Percentiles rank a stretch among this genome's conserved stretches.
These are phyloP conservation scores for Ctenicera cuprea DNA, from an alignment of 2,888 invertebrate species.

Conservation along the genomic window DNA sequence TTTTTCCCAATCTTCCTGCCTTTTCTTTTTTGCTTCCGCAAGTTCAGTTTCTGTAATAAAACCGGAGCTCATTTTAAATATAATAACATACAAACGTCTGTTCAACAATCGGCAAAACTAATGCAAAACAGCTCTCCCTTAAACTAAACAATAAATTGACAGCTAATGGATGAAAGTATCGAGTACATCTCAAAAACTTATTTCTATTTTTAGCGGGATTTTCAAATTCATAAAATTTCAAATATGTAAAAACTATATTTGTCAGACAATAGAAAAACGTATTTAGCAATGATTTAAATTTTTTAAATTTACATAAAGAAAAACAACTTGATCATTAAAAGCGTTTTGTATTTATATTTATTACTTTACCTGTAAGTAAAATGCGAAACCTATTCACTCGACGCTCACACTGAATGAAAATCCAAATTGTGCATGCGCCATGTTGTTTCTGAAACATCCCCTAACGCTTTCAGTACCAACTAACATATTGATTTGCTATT, in stretches of 20 bases:
- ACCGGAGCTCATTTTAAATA: constrained; percentile 86
- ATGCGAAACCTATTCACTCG: background rate
- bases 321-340: too few relatives aligned
- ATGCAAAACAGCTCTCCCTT: background rate
- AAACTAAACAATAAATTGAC: constrained; percentile 8
- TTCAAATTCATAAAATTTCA: background rate
- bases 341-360: background rate
- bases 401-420: background rate
- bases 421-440: constrained; percentile 35
- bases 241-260: too few relatives aligned
- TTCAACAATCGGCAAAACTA: background rate
- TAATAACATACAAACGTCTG: background rate
- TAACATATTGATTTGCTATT: constrained; percentile 56
- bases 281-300: too few relatives aligned
- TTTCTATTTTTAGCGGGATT: constrained; percentile 15
- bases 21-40: constrained; percentile 84
- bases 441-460: constrained; percentile 43
- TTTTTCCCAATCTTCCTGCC: constrained; percentile 98
- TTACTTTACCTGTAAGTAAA: background rate
- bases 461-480: constrained; percentile 52
- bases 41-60: constrained; percentile 94
- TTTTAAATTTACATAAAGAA: too few relatives aligned
- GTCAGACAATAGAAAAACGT: too few relatives aligned
- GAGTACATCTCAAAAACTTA: constrained; percentile 12
- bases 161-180: constrained; percentile 26